These are phyloP conservation scores for Saccostrea echinata DNA, from an alignment of 1,140 invertebrate species.

Conservation along the genomic window DNA sequence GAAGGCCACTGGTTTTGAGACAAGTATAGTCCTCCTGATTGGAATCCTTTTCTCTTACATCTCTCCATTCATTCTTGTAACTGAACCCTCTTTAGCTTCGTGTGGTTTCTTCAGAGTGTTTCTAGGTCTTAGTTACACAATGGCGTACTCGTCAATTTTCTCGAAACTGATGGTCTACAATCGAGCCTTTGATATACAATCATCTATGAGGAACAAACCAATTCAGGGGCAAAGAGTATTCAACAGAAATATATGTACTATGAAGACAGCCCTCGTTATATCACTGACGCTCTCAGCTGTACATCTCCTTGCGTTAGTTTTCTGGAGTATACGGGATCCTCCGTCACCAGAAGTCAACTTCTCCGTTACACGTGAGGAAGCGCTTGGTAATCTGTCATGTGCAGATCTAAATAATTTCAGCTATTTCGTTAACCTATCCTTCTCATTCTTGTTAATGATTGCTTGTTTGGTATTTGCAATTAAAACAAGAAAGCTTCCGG, in stretches of 20 bases:
- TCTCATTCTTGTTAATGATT: conserved; percentile 92
- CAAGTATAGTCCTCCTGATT: conserved; percentile 67
- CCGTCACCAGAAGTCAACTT: conserved; percentile 23
- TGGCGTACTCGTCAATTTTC: conserved; percentile 89
- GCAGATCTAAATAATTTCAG: conserved; percentile 47
- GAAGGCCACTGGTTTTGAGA: conserved; percentile 70
- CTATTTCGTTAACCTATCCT: conserved; percentile 82
- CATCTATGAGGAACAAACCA: conserved; percentile 32
- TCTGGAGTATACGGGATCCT: conserved; percentile 48
- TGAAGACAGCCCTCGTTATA: conserved; percentile 26
- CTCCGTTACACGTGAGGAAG: conserved; percentile 37
- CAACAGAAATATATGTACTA: background rate
- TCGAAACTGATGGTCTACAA: conserved; percentile 93
- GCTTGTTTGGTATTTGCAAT: conserved; percentile 94
- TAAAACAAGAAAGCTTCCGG: conserved; percentile 79
- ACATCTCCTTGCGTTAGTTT: conserved; percentile 46
- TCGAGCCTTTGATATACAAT: conserved; percentile 91
- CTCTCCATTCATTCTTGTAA: conserved; percentile 59
- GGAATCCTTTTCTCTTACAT: conserved; percentile 66
- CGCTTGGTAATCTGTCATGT: conserved; percentile 47
- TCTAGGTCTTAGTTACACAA: conserved; percentile 85
- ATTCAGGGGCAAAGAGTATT: conserved; percentile 39
- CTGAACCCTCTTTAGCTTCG: conserved; percentile 85
- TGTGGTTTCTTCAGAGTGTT: conserved; percentile 87
- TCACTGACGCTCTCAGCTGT: conserved; percentile 35